Conservation (phyloP, 2,888 invertebrate genomes). For the Megastigmus dorsalis region DNA sequence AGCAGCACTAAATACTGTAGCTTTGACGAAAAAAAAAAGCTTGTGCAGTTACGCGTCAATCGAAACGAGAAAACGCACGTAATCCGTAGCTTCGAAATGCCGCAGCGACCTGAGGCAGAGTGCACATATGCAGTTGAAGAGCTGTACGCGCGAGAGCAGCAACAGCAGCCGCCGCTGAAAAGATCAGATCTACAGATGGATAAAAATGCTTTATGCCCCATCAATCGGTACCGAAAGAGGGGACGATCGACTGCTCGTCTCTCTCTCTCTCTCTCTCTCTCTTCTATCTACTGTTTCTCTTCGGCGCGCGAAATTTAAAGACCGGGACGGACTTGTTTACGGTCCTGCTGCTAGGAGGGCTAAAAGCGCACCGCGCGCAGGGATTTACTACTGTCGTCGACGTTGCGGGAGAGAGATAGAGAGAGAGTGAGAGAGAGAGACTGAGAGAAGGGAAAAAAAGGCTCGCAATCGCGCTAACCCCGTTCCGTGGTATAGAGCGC, state of each 20-base stretch:
- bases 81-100: neutral
- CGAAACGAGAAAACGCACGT: neutral
- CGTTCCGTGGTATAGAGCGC: neutral
- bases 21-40: neutral
- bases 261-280: neutral
- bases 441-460: constrained; percentile 5
- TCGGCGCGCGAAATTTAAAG: constrained; percentile 44
- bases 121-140: too few species aligned
- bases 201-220: constrained; percentile 36
- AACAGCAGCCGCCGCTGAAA: neutral
- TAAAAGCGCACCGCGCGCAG: neutral
- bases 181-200: constrained; percentile 31
- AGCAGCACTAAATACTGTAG: neutral
- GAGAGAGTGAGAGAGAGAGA: neutral
- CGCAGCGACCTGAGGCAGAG: neutral
- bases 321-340: constrained; percentile 36
- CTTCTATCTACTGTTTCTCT: neutral
- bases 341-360: too few species aligned
- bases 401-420: neutral
- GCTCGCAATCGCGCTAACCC: constrained; percentile 10
- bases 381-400: neutral
- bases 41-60: neutral
- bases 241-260: neutral
- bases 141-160: too few species aligned
- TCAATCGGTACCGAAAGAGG: too few species aligned